A percentile compares a stretch with the other conserved stretches of the same genome.
These are phyloP conservation scores for Cephalophus harveyi DNA, from an alignment of 2,113 vertebrate species.

Conservation along the genomic window DNA sequence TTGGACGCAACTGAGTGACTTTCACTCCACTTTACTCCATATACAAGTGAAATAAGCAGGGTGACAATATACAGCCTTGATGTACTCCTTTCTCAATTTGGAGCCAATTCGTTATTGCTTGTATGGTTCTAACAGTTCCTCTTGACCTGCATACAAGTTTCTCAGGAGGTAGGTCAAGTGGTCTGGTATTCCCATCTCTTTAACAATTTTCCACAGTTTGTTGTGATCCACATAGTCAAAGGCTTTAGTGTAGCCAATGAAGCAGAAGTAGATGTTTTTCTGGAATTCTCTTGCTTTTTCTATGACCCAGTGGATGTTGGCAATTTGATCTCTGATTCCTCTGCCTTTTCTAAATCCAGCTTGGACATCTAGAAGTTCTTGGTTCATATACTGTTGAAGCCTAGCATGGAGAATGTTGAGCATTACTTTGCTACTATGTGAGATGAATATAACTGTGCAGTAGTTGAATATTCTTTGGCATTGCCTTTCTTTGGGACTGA, in stretches of 20 bases:
- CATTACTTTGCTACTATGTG: neutral
- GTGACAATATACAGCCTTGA: neutral
- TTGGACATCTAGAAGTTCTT: neutral
- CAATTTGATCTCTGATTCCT: neutral
- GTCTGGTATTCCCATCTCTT: neutral
- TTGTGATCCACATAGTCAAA: neutral
- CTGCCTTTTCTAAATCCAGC: neutral
- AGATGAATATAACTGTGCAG: neutral
- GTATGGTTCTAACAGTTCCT: neutral
- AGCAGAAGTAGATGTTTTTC: neutral
- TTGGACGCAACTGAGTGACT: neutral
- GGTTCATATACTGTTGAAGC: neutral
- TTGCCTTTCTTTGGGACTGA: neutral
- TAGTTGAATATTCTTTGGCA: neutral
- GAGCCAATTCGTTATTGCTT: neutral
- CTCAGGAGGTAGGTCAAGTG: neutral
- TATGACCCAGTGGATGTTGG: neutral
- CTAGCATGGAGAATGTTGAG: neutral
- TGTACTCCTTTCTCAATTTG: neutral
- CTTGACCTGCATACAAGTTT: neutral
- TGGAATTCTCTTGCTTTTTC: neutral
- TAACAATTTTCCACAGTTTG: neutral
- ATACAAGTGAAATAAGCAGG: neutral
- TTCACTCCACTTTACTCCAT: neutral
- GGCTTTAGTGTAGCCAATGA: neutral